Base-by-base conservation (phyloP, 1,140 invertebrate species). In the Hypsibius dujardini region DNA sequence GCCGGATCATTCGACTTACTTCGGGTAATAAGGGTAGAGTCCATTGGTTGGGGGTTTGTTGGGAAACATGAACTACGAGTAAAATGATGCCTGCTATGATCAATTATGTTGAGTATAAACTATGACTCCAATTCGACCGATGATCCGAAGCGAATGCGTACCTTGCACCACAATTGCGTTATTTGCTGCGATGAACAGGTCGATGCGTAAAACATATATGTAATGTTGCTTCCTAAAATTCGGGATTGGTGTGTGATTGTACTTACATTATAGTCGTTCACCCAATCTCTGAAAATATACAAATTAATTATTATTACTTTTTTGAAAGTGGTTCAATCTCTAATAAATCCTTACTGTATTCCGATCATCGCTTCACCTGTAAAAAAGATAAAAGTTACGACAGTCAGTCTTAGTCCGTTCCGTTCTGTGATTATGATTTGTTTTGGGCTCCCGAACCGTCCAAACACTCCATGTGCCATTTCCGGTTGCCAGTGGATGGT, bases 31-130 rank as follows among this genome's bases (percentile, higher is more conserved):
- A n/a, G 50, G 50, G n/a, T 56, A 56, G 50, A 56, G 50, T 56
- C 50, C 50, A 56, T 56, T 56, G 50, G 50, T 56, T 56, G 50
- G 50, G 7, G 50, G 50, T n/a, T 56, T 56, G 50, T 56, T 56
- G 7, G 50, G 50, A 56, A 56, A 56, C 50, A 7, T 56, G 50
- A n/a, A 56, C 7, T 7, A n/a, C 50, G n/a, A 7, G 7, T n/a
- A n/a, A 56, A 7, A 56, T 7, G 7, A 7, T 7, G 50, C 50
- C 50, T 56, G 50, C 7, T n/a, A 7, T 56, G n/a, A n/a, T n/a
- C n/a, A n/a, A n/a, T n/a, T n/a, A n/a, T n/a, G n/a, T n/a, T n/a
- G n/a, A n/a, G n/a, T 56, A 7, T 7, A n/a, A n/a, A n/a, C n/a
- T n/a, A n/a, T n/a, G n/a, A n/a, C n/a, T n/a, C n/a, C n/a, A n/a